Base-by-base conservation (phyloP, 1,140 invertebrate genomes). In the Mizuhopecten yessoensis region DNA sequence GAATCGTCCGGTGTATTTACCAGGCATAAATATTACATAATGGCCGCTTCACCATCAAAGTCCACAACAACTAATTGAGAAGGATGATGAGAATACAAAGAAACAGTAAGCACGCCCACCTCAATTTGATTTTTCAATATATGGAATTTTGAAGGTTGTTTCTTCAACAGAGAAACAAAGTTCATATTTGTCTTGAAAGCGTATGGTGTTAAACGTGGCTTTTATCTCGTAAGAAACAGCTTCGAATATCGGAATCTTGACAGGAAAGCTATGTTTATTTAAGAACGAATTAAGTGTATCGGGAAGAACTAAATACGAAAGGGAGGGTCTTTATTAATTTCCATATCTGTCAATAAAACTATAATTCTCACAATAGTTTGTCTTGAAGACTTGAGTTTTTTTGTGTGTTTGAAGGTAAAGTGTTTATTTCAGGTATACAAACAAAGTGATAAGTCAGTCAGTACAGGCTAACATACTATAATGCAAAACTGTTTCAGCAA, bases 11-110 rank as follows among this genome's bases (percentile, higher is more conserved):
- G 57, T 5, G 17, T 75, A 75, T 75, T 75, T 29, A 75, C 57
- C 57, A 29, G 57, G n/a, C 29, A 75, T n/a, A 75, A n/a, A 75
- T 75, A 75, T 75, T 75, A 75, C 57, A n/a, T 75, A 75, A 75
- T 75, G 5, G 5, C 15, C 2, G n/a, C 29, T 75, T 29, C 0
- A 29, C 57, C 57, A 75, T 75, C 57, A 75, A 75, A 75, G 57
- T 75, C 57, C 5, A 75, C 57, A 29, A 29, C 57, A 29, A n/a
- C 57, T n/a, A 75, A 75, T 75, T 75, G 57, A 75, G 57, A 75
- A 75, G 5, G 57, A 75, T 75, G 57, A 29, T 29, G n/a, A 29
- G 57, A 75, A 75, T 45, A 45, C 9, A 75, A 75, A 75, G 57
- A 29, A 75, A 75, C 57, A 29, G n/a, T n/a, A 0, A 75, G 11